Evolutionary conservation across 2,888 invertebrate genomes (phyloP).

Genomic region (Leptinotarsa haldemani): DNA sequence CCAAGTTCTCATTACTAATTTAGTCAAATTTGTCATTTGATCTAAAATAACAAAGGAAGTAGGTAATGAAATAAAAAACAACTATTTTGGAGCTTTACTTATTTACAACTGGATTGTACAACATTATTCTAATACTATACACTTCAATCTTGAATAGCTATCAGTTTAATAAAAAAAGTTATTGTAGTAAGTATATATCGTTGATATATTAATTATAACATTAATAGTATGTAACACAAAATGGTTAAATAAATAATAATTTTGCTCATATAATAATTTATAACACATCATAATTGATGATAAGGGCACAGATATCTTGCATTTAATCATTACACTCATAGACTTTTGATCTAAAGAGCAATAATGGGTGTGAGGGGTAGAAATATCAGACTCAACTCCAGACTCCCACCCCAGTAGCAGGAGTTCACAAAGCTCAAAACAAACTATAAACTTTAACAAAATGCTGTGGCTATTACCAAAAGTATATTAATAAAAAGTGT

Average conservation of each 20-base stretch:
- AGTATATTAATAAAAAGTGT: background rate
- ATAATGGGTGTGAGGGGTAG: slow-evolving; percentile 26
- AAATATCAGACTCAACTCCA: slow-evolving; percentile 29
- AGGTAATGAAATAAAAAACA: slow-evolving; percentile 17
- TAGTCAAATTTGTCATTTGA: no score
- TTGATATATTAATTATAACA: slow-evolving; percentile 59
- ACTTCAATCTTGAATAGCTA: slow-evolving; percentile 64
- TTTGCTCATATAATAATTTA: slow-evolving; percentile 22
- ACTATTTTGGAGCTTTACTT: slow-evolving; percentile 53
- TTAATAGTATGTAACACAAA: slow-evolving; percentile 55
- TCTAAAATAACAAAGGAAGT: background rate
- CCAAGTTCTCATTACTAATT: no score
- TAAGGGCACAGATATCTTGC: background rate
- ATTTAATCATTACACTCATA: background rate
- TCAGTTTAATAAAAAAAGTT: slow-evolving; percentile 65
- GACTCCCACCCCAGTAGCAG: slow-evolving; percentile 26
- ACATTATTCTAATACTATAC: slow-evolving; percentile 66
- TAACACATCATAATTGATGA: background rate
- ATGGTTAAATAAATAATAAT: slow-evolving; percentile 57
- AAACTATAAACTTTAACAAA: background rate
- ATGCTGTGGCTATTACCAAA: background rate
- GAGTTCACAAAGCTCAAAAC: slow-evolving; percentile 26
- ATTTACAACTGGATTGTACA: slow-evolving; percentile 67
- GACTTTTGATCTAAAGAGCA: slow-evolving; percentile 14
- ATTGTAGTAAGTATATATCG: slow-evolving; percentile 62